These are phyloP conservation scores for Crambe crambe DNA, from an alignment of 37 sponge, comb jelly and placozoan genomes.

Conservation along the genomic window DNA sequence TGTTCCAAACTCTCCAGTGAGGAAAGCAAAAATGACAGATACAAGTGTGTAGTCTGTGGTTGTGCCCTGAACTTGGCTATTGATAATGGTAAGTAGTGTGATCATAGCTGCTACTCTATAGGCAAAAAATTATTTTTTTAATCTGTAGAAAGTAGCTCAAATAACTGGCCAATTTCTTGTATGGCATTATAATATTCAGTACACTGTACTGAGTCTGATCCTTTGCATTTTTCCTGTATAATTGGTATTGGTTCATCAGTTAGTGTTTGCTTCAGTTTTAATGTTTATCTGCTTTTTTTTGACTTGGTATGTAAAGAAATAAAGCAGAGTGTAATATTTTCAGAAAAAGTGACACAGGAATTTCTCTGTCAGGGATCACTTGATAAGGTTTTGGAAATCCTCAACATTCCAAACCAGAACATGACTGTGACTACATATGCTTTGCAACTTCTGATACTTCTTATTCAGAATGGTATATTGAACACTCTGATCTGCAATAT, in stretches of 20 bases:
- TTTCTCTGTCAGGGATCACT: not conserved
- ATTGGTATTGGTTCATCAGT: not conserved
- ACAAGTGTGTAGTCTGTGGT: constrained; percentile 57
- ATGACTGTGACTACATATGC: not conserved
- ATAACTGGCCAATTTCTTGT: too few relatives aligned
- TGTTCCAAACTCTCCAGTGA: constrained; percentile 5
- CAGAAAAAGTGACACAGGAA: not conserved
- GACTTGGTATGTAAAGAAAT: too few relatives aligned
- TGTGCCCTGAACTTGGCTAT: constrained; percentile 51
- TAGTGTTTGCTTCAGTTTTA: not conserved
- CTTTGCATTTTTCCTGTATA: not conserved
- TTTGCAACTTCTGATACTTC: not conserved
- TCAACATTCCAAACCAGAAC: not conserved
- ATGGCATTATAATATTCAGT: not conserved
- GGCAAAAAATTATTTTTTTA: too few relatives aligned
- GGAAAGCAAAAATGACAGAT: not conserved
- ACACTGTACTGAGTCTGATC: not conserved
- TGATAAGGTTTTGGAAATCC: not conserved
- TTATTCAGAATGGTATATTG: not conserved
- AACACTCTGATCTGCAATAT: too few relatives aligned
- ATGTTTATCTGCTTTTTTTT: too few relatives aligned
- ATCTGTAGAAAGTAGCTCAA: too few relatives aligned
- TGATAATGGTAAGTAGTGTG: constrained; percentile 53
- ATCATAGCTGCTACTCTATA: not conserved
- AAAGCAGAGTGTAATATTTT: too few relatives aligned